These are phyloP conservation scores for Clusia tigrina DNA, from an alignment of 2,888 invertebrate species.

Conservation along the genomic window DNA sequence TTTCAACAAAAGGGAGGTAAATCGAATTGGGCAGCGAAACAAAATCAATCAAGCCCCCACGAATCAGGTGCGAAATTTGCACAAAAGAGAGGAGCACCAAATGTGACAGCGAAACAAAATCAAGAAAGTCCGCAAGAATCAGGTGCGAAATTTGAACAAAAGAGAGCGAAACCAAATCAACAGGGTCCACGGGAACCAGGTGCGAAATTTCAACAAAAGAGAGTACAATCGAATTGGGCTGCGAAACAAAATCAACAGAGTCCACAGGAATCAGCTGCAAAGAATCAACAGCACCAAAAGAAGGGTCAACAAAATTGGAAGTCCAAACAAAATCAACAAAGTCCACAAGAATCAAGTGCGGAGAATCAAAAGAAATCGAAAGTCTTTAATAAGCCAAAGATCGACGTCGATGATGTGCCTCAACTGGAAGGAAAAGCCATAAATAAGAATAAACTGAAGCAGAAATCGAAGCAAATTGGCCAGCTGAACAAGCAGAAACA, in stretches of 20 bases:
- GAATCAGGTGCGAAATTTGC: constrained; percentile 8
- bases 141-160: background rate
- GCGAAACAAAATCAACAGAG: constrained; percentile 4
- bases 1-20: too few relatives aligned
- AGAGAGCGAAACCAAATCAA: background rate
- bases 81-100: constrained; percentile 4
- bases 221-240: too few relatives aligned
- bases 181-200: too few relatives aligned
- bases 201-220: too few relatives aligned
- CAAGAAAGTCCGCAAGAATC: too few relatives aligned
- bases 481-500: constrained; percentile 48
- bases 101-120: background rate
- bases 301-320: background rate
- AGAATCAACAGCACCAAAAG: constrained; percentile 3
- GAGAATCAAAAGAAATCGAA: background rate
- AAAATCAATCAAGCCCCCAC: constrained; percentile 1
- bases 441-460: constrained; percentile 50
- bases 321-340: constrained; percentile 6
- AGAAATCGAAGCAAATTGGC: constrained; percentile 53
- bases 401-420: constrained; percentile 40
- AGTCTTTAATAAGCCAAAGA: constrained; percentile 21
- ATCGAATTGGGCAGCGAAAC: too few relatives aligned
- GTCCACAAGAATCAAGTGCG: background rate
- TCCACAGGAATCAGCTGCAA: constrained; percentile 6
- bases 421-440: constrained; percentile 53